A percentile compares a stretch with the other conserved stretches of the same genome.
Evolutionary conservation across 1,140 invertebrate species (phyloP).

Genomic region (Drosophila leontia): DNA sequence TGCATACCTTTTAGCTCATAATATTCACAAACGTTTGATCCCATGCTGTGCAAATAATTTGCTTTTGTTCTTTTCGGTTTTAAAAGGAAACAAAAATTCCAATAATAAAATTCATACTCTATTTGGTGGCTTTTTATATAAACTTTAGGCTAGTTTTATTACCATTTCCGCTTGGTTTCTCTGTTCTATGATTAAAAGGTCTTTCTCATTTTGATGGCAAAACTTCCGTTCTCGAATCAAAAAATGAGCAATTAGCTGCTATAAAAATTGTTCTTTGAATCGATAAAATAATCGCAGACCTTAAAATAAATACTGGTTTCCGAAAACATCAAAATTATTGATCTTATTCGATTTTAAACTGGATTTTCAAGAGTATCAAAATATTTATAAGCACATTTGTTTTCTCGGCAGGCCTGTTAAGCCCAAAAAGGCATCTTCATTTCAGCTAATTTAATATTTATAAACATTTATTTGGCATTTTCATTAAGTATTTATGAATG

Average conservation of each 20-base stretch:
- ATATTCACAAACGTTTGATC: constrained; percentile 7
- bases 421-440: constrained; percentile 56
- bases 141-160: constrained; percentile 17
- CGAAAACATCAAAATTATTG: background rate
- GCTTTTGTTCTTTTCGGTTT: constrained; percentile 1
- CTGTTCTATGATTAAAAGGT: constrained; percentile 5
- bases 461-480: constrained; percentile 51
- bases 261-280: constrained; percentile 35
- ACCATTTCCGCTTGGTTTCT: constrained; percentile 29
- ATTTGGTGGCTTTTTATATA: constrained; percentile 24
- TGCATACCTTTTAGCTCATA: background rate
- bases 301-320: constrained; percentile 34
- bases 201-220: background rate
- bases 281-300: background rate
- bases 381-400: constrained; percentile 12
- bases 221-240: constrained; percentile 18
- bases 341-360: constrained; percentile 20
- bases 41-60: constrained; percentile 27
- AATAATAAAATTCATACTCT: constrained; percentile 43
- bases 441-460: constrained; percentile 73
- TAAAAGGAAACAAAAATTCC: constrained; percentile 3
- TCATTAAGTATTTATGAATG: constrained; percentile 56
- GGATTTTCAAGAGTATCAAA: constrained; percentile 16
- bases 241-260: constrained; percentile 16
- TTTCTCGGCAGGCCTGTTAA: too few relatives aligned